These are phyloP conservation scores for Notocelia uddmanniana DNA, from an alignment of 2,888 invertebrate species.

Conservation along the genomic window DNA sequence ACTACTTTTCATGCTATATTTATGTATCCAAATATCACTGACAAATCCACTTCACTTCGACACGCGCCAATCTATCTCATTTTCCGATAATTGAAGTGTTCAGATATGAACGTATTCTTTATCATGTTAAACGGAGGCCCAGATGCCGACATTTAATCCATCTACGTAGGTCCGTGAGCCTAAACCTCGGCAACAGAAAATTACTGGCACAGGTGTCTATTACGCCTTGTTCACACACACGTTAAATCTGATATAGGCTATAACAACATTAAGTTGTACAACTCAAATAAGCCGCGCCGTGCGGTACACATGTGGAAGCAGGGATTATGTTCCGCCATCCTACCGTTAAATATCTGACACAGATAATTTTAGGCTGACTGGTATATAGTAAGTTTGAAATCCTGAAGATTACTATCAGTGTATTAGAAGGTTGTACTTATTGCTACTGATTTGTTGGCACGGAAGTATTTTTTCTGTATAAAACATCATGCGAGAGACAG, in stretches of 20 bases:
- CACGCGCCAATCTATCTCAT: not conserved
- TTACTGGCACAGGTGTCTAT: conserved; percentile 35
- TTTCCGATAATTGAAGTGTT: not conserved
- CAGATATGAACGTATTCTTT: not conserved
- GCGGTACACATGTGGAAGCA: conserved; percentile 19
- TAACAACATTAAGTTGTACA: conserved; percentile 31
- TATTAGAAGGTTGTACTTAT: no score
- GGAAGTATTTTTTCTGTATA: no score
- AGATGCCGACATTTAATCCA: conserved; percentile 13
- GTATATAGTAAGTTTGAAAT: not conserved
- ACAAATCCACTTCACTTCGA: no score
- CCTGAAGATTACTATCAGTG: not conserved
- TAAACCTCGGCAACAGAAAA: conserved; percentile 27
- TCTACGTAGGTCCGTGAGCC: not conserved
- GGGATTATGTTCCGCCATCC: not conserved
- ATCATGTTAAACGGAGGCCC: not conserved
- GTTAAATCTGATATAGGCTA: conserved; percentile 38
- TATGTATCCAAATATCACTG: no score
- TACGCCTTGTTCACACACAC: conserved; percentile 29
- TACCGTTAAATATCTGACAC: not conserved
- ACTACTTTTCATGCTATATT: not conserved
- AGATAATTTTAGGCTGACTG: not conserved
- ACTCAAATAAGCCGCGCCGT: conserved; percentile 35
- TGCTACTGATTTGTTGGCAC: no score
- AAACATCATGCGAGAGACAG: no score